Base-by-base conservation (phyloP, 2,888 invertebrate genomes). In the Amphipoea oculea region DNA sequence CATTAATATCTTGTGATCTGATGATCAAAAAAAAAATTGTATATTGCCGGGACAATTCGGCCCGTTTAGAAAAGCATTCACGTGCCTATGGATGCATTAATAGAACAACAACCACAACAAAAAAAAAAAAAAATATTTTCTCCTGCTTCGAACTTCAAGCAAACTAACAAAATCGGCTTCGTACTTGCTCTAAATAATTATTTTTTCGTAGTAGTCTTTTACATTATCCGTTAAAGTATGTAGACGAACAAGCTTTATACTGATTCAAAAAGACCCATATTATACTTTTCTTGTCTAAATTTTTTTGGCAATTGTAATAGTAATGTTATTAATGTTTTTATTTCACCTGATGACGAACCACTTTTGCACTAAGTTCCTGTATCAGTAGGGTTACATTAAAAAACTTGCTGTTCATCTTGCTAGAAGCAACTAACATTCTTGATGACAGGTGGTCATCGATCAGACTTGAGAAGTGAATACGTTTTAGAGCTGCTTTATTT, bases 91-190 rank as follows among this genome's bases (percentile, higher is more conserved):
- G 42, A 67, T 67, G 42, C n/a, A 67, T 66, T 14, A 40, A 66
- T n/a, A 42, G 42, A 42, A n/a, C 12, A 42, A 42, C 67, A 67
- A 42, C 2, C 40, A 42, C 14, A n/a, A n/a, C n/a, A 42, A 14
- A n/a, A n/a, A 7, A 42, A 14, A n/a, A 3, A 57, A 23, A 67
- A 14, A 29, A 29, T n/a, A n/a, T n/a, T 1, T n/a, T 48, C n/a
- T 51, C 51, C 6, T 69, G 48, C 17, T 69, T 69, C 69, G 69
- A 73, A 40, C 68, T 29, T 17, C 40, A 51, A 51, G 40, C 12
- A 29, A 73, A 70, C 71, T 40, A 51, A 70, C n/a, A n/a, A 17
- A 68, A 68, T 69, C 6, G 3, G 23, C 66, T 23, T n/a, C 17
- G 12, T 62, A 72, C 40, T 66, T 42, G n/a, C 42, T 2, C 67